Base-by-base conservation (phyloP, 2,888 invertebrate genomes). In the Zelleria hepariella region DNA sequence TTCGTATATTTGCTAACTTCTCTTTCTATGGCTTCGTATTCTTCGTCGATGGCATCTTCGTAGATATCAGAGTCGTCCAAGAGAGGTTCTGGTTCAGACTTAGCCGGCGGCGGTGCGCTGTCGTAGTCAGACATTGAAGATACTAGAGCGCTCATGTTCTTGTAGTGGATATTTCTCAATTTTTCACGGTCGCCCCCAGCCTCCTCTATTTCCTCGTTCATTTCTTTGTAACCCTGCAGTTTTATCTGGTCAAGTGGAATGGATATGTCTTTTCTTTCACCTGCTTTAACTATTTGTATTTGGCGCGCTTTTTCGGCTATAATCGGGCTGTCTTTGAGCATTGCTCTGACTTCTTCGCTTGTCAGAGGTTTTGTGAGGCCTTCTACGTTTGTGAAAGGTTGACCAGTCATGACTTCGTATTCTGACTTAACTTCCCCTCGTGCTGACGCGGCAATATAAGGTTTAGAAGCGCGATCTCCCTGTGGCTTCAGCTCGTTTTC, bases 391-490 rank as follows among this genome's bases (percentile, higher is more conserved):
- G 84, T 84, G 63, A 88, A 88, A 2, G 88, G 88, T 63, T 88
- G 88, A 0, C 87, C 87, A 48, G 81, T 75, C 87, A 88, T 85
- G 5, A 88, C 82, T 65, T 87, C 87, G 62, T 81, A 82, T 62
- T 87, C 87, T 0, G 85, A 75, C 65, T 78, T 81, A 1, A 81
- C 65, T 62, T 75, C 73, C 0, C 81, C 83, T 15, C 76, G 63
- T 23, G 63, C 65, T 2, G 82, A 81, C n/a, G 87, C 81, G 18
- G 78, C 71, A 63, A 88, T 87, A 53, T 87, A 87, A 20, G 83
- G 78, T 49, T 66, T 62, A 8, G 64, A 60, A 51, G 71, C 64
- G 49, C 66, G 68, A 21, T 71, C 68, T 15, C 64, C 73, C 24
- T 80, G 57, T 3, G 80, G 82, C 59, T 68, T 74, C 2, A 87